Conservation (phyloP, 2,797 vertebrate genomes). For the Rhynchotus rufescens region DNA sequence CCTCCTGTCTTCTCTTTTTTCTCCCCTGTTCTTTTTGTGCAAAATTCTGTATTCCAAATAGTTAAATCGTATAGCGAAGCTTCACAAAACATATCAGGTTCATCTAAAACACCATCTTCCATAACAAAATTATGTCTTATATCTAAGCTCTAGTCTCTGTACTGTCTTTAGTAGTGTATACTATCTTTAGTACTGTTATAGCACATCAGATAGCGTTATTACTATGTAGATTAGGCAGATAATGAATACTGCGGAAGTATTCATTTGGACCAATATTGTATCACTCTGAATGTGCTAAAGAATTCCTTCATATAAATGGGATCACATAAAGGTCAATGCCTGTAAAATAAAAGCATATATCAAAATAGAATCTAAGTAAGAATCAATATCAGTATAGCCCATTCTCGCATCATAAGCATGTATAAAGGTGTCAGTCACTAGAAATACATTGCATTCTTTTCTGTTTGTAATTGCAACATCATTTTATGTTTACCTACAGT, state of each 20-base stretch:
- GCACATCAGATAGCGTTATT: constrained; percentile 61
- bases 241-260: constrained; percentile 65
- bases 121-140: constrained; percentile 47
- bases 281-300: constrained; percentile 28
- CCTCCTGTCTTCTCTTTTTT: background rate
- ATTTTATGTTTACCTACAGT: constrained; percentile 22
- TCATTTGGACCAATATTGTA: constrained; percentile 69
- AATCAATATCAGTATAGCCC: constrained; percentile 60
- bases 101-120: background rate
- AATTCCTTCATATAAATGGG: constrained; percentile 61
- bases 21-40: accelerated
- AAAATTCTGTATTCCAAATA: background rate
- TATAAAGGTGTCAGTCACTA: constrained; percentile 54
- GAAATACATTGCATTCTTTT: constrained; percentile 26
- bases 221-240: constrained; percentile 77
- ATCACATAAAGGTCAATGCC: constrained; percentile 74
- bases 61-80: background rate
- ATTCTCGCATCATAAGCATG: constrained; percentile 57
- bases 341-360: constrained; percentile 74
- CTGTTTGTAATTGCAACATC: constrained; percentile 42
- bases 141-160: constrained; percentile 57
- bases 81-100: constrained; percentile 4
- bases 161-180: constrained; percentile 47
- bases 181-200: constrained; percentile 56
- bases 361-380: constrained; percentile 66